Evolutionary conservation across 2,888 invertebrate genomes (phyloP).

Genomic region (Hipparchia semele): DNA sequence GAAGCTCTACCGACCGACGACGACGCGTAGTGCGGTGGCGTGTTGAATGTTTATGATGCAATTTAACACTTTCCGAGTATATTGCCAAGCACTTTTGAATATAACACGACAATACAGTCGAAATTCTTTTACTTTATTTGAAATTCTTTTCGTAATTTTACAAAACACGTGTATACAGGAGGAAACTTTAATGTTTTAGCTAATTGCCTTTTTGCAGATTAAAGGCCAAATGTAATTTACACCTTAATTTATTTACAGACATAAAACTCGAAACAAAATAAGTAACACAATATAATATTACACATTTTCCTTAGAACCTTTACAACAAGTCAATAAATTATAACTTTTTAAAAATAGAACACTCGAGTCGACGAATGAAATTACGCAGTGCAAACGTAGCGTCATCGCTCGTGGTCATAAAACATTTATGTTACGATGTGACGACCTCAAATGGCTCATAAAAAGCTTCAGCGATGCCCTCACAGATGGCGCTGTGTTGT

Average conservation of each 20-base stretch:
- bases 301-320: neutral
- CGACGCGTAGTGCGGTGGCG: slow-evolving; percentile 45
- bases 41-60: slow-evolving; percentile 74
- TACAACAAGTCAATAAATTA: neutral
- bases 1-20: slow-evolving; percentile 47
- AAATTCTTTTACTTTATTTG: slow-evolving; percentile 49
- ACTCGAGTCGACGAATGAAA: slow-evolving; percentile 12
- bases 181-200: neutral
- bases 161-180: neutral
- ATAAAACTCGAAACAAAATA: neutral
- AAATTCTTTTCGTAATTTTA: slow-evolving; percentile 43
- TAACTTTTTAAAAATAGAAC: neutral
- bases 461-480: slow-evolving; percentile 66
- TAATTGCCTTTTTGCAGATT: neutral
- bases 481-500: slow-evolving; percentile 73
- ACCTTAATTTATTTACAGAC: neutral
- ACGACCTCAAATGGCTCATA: slow-evolving; percentile 72
- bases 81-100: slow-evolving; percentile 69
- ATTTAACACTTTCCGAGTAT: slow-evolving; percentile 70
- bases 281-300: neutral
- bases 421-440: slow-evolving; percentile 76
- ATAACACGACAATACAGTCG: slow-evolving; percentile 69
- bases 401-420: slow-evolving; percentile 74
- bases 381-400: slow-evolving; percentile 66
- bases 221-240: neutral